phyloP scores from a whole-genome alignment of 2,888 invertebrate species.

The Tachystola acroxantha region DNA sequence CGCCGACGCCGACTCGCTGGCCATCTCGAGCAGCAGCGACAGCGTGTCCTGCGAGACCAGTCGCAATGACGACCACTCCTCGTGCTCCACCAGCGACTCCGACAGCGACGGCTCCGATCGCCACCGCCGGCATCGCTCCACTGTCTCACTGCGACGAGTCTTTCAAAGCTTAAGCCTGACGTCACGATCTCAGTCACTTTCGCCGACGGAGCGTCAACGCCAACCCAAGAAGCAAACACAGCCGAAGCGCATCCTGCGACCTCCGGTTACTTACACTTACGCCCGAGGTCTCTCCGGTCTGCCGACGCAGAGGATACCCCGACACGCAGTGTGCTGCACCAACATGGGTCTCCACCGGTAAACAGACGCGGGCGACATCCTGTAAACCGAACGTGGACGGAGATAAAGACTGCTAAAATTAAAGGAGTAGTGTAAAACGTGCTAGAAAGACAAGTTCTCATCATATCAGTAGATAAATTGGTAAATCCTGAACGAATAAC shows the following conservation, averaged over 20 bases:
- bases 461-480: constrained; percentile 65
- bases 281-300: constrained; percentile 88
- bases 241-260: constrained; percentile 86
- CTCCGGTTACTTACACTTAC: constrained; percentile 89
- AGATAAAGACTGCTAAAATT: constrained; percentile 67
- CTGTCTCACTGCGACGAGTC: constrained; percentile 83
- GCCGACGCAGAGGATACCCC: constrained; percentile 88
- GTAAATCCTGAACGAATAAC: constrained; percentile 33
- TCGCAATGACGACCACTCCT: constrained; percentile 62
- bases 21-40: constrained; percentile 68
- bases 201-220: constrained; percentile 65
- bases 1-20: constrained; percentile 56
- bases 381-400: constrained; percentile 31
- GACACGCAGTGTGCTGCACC: constrained; percentile 59
- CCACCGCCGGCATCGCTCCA: constrained; percentile 69
- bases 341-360: constrained; percentile 62
- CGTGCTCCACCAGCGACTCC: constrained; percentile 80
- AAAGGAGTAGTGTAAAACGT: constrained; percentile 49
- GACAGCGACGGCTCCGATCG: constrained; percentile 80
- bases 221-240: constrained; percentile 78
- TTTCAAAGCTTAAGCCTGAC: constrained; percentile 83
- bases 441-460: constrained; percentile 47
- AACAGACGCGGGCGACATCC: constrained; percentile 18
- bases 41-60: constrained; percentile 57
- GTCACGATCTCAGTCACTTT: constrained; percentile 81